These are phyloP conservation scores for Ostrea edulis DNA, from an alignment of 1,140 invertebrate genomes.

Conservation along the genomic window DNA sequence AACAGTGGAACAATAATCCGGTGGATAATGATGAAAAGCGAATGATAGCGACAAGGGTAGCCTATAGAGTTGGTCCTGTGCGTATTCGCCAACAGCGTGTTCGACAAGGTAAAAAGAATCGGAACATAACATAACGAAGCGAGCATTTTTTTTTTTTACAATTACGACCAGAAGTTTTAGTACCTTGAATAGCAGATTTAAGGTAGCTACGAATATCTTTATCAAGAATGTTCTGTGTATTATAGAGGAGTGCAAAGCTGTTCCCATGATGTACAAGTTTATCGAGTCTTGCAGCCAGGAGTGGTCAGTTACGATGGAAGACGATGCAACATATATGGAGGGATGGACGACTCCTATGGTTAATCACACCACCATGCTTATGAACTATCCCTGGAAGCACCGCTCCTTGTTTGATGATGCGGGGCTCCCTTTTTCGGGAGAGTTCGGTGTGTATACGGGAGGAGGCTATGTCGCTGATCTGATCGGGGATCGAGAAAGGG, in stretches of 20 bases:
- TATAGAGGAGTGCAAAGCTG: conserved; percentile 59
- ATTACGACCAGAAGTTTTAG: neutral
- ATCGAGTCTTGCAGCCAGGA: conserved; percentile 59
- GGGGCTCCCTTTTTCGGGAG: conserved; percentile 76
- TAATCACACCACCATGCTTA: conserved; percentile 9
- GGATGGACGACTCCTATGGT: conserved; percentile 57
- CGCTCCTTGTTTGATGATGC: conserved; percentile 60
- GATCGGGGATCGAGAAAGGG: conserved; percentile 70
- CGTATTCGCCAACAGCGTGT: conserved; percentile 70
- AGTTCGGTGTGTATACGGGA: conserved; percentile 79
- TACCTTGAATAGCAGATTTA: conserved; percentile 57
- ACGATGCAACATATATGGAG: conserved; percentile 60
- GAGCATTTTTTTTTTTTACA: too few species aligned
- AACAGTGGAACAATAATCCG: conserved; percentile 58
- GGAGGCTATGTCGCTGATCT: conserved; percentile 81
- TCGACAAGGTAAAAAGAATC: conserved; percentile 50
- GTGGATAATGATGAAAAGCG: conserved; percentile 47
- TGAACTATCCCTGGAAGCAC: conserved; percentile 67
- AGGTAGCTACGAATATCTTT: too few species aligned
- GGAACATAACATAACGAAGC: neutral
- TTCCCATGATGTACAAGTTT: conserved; percentile 50
- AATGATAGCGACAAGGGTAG: conserved; percentile 61
- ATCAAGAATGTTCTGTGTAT: neutral
- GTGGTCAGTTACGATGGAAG: conserved; percentile 63
- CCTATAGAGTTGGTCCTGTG: conserved; percentile 70